A percentile compares a stretch with the other conserved stretches of the same genome.
Conservation (phyloP, 2,888 invertebrate species). For the Drosophila trichaetosa region DNA sequence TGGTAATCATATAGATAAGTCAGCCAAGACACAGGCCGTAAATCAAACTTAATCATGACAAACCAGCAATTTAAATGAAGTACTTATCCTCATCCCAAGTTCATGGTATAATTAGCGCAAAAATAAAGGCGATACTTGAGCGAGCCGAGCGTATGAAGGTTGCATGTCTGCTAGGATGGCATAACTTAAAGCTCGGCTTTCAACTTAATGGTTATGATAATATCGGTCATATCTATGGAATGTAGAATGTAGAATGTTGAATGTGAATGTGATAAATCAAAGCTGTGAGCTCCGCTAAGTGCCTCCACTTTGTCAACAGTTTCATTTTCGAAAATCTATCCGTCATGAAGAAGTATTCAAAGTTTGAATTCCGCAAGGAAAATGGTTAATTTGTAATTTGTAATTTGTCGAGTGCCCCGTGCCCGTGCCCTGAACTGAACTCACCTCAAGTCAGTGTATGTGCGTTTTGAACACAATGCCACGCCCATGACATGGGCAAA, state of each 20-base stretch:
- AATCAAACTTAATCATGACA: neutral
- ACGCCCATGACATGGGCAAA: slow-evolving; percentile 44
- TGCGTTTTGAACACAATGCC: slow-evolving; percentile 22
- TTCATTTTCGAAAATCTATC: neutral
- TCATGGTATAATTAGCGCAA: neutral
- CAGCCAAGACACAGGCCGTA: neutral
- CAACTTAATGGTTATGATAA: neutral
- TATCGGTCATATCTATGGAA: neutral
- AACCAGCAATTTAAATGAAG: neutral
- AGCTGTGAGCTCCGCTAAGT: neutral
- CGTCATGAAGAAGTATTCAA: neutral
- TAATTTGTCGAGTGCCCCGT: no score
- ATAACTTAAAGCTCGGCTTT: neutral
- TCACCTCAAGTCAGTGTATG: slow-evolving; percentile 6
- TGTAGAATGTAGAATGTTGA: neutral
- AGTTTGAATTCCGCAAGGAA: no score
- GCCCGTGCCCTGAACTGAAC: neutral
- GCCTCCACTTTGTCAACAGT: neutral
- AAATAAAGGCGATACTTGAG: no score
- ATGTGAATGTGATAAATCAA: neutral
- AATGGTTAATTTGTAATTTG: no score
- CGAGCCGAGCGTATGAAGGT: neutral
- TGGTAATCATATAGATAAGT: neutral
- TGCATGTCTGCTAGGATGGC: neutral
- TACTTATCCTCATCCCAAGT: neutral